A percentile compares a stretch with the other conserved stretches of the same genome.
Conservation (phyloP, 2,797 vertebrate genomes). For the Mormyrops boulengeri region DNA sequence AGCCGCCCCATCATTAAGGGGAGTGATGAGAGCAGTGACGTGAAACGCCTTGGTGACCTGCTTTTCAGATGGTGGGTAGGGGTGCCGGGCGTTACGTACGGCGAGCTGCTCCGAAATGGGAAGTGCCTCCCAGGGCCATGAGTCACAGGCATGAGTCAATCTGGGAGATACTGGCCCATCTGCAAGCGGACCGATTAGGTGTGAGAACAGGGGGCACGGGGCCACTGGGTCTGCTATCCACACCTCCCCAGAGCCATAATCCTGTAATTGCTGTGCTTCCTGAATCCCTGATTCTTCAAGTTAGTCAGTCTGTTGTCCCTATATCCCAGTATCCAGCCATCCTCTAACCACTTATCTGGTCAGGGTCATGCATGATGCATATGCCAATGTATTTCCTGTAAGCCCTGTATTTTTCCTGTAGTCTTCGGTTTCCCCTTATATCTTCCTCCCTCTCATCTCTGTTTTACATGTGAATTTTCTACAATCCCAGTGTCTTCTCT, state of each 20-base stretch:
- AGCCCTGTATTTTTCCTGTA: not conserved
- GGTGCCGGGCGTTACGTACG: not conserved
- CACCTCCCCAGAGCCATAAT: not conserved
- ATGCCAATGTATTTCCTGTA: not conserved
- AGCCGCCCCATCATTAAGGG: slow-evolving; percentile 1
- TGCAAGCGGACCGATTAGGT: not conserved
- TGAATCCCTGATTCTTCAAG: not conserved
- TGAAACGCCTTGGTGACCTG: not conserved
- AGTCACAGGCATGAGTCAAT: not conserved
- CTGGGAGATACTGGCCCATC: not conserved
- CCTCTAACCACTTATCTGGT: not conserved
- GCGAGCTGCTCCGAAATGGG: not conserved
- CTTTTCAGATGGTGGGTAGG: not conserved
- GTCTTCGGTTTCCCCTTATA: not conserved
- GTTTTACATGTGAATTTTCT: not conserved
- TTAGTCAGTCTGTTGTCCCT: not conserved
- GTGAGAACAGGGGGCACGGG: not conserved
- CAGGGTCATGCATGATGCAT: not conserved
- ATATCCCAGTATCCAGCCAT: not conserved
- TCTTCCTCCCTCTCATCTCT: not conserved
- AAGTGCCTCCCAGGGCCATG: not conserved
- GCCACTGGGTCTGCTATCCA: not conserved
- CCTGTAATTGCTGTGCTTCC: not conserved
- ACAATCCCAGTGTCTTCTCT: not conserved
- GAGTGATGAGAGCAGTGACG: slow-evolving; percentile 6